Conservation (phyloP, 2,113 vertebrate species). For the Mesitornis unicolor region DNA sequence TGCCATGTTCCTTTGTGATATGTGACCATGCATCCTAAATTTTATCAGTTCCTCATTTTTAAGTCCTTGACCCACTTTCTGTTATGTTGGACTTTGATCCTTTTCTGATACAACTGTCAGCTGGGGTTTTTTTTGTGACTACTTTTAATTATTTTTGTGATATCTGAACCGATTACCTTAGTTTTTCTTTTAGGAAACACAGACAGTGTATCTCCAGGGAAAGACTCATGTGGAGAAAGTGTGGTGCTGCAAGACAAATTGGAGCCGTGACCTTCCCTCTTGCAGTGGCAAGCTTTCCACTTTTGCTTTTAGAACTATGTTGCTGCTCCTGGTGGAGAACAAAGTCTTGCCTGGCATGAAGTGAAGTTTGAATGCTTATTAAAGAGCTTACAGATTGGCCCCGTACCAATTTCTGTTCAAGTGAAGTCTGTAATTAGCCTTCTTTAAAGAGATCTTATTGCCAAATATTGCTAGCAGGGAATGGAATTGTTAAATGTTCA, state of each 20-base stretch:
- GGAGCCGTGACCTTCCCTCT: background rate
- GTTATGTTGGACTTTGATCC: background rate
- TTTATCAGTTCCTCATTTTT: background rate
- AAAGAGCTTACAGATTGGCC: background rate
- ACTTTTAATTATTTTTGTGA: background rate
- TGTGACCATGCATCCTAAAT: background rate
- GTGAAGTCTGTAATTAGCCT: background rate
- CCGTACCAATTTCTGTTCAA: background rate
- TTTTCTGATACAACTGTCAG: background rate
- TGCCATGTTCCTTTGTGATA: rapidly evolving
- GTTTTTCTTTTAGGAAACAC: background rate
- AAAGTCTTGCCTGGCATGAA: background rate
- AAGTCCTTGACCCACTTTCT: background rate
- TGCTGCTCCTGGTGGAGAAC: background rate
- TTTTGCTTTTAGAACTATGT: background rate
- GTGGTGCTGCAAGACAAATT: background rate
- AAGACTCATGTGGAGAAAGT: background rate
- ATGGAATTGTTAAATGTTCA: background rate
- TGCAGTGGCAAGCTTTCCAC: background rate
- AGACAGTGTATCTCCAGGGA: background rate
- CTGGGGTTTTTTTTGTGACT: rapidly evolving
- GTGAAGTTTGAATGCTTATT: background rate
- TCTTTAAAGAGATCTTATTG: background rate
- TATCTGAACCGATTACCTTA: background rate
- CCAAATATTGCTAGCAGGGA: background rate